phyloP scores from a whole-genome alignment of 2,113 vertebrate species.

The Mobula hypostoma region DNA sequence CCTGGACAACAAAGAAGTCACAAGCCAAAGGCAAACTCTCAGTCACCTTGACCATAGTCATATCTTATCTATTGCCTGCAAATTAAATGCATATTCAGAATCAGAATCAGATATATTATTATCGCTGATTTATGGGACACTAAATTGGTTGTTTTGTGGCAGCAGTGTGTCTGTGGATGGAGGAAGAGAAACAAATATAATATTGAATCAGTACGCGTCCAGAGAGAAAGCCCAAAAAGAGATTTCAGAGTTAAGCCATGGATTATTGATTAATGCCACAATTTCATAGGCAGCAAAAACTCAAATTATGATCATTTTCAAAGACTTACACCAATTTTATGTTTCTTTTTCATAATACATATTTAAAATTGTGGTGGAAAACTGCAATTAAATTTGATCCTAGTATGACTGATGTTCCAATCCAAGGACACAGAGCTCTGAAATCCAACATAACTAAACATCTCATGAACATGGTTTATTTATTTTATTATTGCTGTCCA shows the following conservation, averaged over 20 bases:
- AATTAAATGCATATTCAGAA: not conserved
- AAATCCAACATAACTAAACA: not conserved
- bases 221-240: not conserved
- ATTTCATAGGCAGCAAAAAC: not conserved
- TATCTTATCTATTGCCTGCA: slow-evolving; percentile 10
- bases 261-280: not conserved
- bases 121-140: no score
- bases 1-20: not conserved
- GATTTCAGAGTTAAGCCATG: not conserved
- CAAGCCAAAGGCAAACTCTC: not conserved
- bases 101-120: no score
- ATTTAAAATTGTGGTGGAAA: not conserved
- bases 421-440: not conserved
- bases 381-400: not conserved
- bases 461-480: not conserved
- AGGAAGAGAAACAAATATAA: not conserved
- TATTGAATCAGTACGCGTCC: not conserved
- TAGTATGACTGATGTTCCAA: not conserved
- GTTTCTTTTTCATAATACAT: not conserved
- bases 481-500: not conserved
- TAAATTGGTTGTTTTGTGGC: no score
- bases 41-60: not conserved
- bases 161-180: not conserved
- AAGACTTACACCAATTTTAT: no score
- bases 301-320: not conserved